phyloP scores from a whole-genome alignment of 2,797 vertebrate species.

The Telmatherina bonti region DNA sequence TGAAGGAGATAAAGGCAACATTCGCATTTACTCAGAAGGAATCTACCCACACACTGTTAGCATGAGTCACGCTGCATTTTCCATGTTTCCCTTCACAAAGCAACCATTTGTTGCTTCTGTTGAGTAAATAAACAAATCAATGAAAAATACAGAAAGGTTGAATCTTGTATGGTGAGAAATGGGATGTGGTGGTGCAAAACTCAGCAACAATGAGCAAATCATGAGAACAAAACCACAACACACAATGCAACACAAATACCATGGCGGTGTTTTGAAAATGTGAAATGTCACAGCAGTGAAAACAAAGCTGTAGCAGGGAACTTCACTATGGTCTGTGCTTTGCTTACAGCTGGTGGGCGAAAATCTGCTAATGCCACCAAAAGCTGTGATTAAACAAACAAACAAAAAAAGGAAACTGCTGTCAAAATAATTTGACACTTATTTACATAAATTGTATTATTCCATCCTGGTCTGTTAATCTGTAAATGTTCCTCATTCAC shows the following conservation, averaged over 20 bases:
- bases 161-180: not conserved
- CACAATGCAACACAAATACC: not conserved
- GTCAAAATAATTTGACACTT: too few relatives aligned
- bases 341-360: too few relatives aligned
- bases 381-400: not conserved
- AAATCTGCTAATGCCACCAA: not conserved
- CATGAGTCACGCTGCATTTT: not conserved
- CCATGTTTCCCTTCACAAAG: constrained; percentile 1
- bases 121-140: constrained; percentile 21
- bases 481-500: not conserved
- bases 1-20: not conserved
- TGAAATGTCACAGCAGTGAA: not conserved
- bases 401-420: not conserved
- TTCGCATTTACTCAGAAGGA: not conserved
- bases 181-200: not conserved
- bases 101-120: not conserved
- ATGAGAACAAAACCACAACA: not conserved
- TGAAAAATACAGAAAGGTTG: constrained; percentile 22
- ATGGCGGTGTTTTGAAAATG: not conserved
- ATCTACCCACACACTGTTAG: constrained; percentile 4
- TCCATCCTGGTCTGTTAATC: constrained; percentile 1
- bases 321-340: too few relatives aligned
- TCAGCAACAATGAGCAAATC: not conserved
- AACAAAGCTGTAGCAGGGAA: not conserved
- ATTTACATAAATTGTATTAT: not conserved